phyloP scores from a whole-genome alignment of 2,888 invertebrate genomes.

The Ellobium chinense region DNA sequence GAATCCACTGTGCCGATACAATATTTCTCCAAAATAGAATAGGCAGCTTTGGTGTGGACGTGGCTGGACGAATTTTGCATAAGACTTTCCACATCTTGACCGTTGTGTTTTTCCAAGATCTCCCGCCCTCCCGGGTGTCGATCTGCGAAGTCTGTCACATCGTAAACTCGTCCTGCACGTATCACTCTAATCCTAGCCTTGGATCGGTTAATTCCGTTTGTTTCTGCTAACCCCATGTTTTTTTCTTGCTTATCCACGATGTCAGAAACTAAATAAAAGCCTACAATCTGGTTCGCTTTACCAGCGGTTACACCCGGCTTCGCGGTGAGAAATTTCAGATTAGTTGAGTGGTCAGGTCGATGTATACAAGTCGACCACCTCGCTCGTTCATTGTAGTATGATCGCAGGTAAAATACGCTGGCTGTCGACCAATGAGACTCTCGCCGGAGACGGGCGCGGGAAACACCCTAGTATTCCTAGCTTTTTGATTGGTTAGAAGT shows the following conservation, averaged over 20 bases:
- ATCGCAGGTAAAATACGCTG: not conserved
- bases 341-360: no score
- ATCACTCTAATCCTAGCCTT: constrained; percentile 55
- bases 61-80: constrained; percentile 64
- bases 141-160: constrained; percentile 71
- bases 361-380: not conserved
- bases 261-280: no score
- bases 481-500: not conserved
- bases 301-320: not conserved
- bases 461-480: constrained; percentile 11
- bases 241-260: no score
- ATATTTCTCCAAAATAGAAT: constrained; percentile 68
- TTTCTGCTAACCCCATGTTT: constrained; percentile 5
- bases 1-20: constrained; percentile 55
- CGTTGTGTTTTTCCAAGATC: constrained; percentile 61
- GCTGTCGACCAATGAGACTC: not conserved
- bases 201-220: not conserved
- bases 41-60: constrained; percentile 69
- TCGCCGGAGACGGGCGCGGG: not conserved
- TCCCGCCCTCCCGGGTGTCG: constrained; percentile 72
- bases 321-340: not conserved
- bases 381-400: not conserved
- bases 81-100: constrained; percentile 65
- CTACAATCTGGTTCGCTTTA: no score
- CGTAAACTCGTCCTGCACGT: constrained; percentile 63